Base-by-base conservation (phyloP, 2,888 invertebrate genomes). In the Galeopsomyia nigrocyanea region DNA sequence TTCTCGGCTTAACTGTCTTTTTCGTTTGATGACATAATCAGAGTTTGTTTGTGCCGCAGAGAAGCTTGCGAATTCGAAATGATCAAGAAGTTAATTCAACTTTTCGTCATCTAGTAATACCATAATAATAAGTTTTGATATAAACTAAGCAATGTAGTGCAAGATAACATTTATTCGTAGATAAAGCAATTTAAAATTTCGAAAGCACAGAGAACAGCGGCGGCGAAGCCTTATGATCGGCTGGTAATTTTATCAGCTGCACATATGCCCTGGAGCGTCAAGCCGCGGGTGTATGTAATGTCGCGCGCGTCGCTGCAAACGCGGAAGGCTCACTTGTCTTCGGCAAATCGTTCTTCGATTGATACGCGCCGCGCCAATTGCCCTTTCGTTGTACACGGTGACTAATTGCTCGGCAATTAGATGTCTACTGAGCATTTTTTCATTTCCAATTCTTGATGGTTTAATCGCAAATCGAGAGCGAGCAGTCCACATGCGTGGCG, bases 321-420 rank as follows among this genome's bases (percentile, higher is more conserved):
- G 63, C 51, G 53, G 53, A 63, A 63, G 63, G 17, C 22, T 16
- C 50, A 3, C 49, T 49, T 62, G 21, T 22, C 31, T 63, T 51
- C 26, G 31, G 26, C 63, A 7, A 14, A 3, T 3, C 17, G 22
- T 22, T 22, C 13, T 56, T 16, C 26, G 56, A 19, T 22, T 19
- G 19, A 17, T 19, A 19, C 22, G 22, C 19, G 21, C 21, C 19
- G 21, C 21, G 53, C 55, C 55, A 22, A 56, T 63, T 17, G 5
- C 16, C 2, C 10, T 50, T n/a, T 50, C n/a, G 31, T 19, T 31
- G 7, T 22, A n/a, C 50, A n/a, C 17, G 14, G 13, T n/a, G 31
- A 19, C 53, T 63, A 53, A 63, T 63, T 63, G 53, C 53, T 31
- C 31, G 39, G 14, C 19, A 19, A 53, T 51, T 50, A 51, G 21